Evolutionary conservation across 1,140 invertebrate genomes (phyloP).

Genomic region (Meloidogyne chitwoodi): DNA sequence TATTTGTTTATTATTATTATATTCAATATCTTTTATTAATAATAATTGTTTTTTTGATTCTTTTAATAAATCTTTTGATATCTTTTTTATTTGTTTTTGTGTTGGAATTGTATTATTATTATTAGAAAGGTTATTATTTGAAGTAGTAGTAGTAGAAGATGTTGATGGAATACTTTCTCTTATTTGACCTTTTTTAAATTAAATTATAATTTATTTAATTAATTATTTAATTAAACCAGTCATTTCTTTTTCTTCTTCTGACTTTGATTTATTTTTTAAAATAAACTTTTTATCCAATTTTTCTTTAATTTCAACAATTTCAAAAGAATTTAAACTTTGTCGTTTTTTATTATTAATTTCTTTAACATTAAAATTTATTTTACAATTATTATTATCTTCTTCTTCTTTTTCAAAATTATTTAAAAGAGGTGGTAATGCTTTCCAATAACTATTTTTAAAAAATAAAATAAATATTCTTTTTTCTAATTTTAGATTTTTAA

Average conservation of each 20-base stretch:
- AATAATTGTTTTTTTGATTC: neutral
- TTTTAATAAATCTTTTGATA: neutral
- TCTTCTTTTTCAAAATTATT: neutral
- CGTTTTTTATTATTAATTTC: neutral
- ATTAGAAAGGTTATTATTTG: neutral
- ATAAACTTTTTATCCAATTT: neutral
- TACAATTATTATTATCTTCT: too few relatives aligned
- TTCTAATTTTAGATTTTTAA: neutral
- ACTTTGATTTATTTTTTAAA: neutral
- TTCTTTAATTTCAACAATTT: neutral
- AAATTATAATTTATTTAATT: neutral
- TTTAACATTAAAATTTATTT: too few relatives aligned
- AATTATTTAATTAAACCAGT: too few relatives aligned
- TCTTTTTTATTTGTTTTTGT: neutral
- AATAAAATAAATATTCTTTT: neutral
- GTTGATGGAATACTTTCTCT: neutral
- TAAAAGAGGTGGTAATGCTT: neutral
- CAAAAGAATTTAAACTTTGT: neutral
- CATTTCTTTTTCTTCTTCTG: neutral
- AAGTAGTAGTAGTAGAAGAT: too few relatives aligned
- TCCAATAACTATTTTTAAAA: neutral
- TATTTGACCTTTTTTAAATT: neutral
- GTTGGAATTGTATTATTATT: neutral
- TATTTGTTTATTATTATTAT: too few relatives aligned
- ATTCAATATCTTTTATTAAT: too few relatives aligned